Conservation (phyloP, 2,888 invertebrate genomes). For the Melitaea athalia region DNA sequence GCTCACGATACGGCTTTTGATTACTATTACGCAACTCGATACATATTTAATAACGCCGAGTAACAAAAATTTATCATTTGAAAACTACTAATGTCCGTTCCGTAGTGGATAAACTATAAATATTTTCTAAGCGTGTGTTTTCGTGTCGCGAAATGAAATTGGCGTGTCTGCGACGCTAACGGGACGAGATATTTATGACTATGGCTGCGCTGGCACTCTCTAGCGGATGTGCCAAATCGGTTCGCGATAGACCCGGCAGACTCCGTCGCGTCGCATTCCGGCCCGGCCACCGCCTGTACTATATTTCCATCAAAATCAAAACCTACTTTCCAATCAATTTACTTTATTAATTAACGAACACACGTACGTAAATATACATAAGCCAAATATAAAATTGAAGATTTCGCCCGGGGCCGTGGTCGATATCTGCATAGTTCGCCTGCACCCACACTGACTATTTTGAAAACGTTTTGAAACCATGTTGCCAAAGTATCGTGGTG, state of each 20-base stretch:
- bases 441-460: slow-evolving; percentile 67
- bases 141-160: slow-evolving; percentile 51
- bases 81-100: background rate
- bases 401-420: slow-evolving; percentile 42
- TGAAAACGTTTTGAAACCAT: slow-evolving; percentile 78
- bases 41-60: slow-evolving; percentile 23
- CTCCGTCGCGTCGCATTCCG: slow-evolving; percentile 75
- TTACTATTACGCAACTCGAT: slow-evolving; percentile 61
- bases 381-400: slow-evolving; percentile 7
- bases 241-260: slow-evolving; percentile 77
- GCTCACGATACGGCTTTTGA: slow-evolving; percentile 51
- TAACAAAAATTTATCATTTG: slow-evolving; percentile 11
- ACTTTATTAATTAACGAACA: background rate
- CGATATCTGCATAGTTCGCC: slow-evolving; percentile 55
- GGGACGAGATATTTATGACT: slow-evolving; percentile 70
- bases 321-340: slow-evolving; percentile 48
- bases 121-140: slow-evolving; percentile 36
- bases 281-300: slow-evolving; percentile 69
- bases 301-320: slow-evolving; percentile 57
- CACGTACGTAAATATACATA: background rate
- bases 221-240: slow-evolving; percentile 81
- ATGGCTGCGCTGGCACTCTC: slow-evolving; percentile 61
- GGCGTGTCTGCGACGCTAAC: slow-evolving; percentile 49
- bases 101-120: slow-evolving; percentile 1
- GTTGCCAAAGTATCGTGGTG: slow-evolving; percentile 77